Base-by-base conservation (phyloP, 2,797 vertebrate genomes). In the Clarias platycephalus region DNA sequence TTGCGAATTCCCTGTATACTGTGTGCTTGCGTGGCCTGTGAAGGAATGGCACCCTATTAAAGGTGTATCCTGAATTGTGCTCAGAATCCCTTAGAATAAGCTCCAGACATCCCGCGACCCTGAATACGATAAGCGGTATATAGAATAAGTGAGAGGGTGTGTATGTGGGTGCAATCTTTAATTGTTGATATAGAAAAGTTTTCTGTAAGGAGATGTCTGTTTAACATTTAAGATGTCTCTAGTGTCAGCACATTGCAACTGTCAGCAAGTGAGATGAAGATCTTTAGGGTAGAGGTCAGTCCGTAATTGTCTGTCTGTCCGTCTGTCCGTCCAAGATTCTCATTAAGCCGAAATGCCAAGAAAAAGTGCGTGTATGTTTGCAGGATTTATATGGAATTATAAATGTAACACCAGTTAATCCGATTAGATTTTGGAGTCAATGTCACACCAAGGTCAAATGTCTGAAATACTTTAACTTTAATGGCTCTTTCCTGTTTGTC, bases 241-340 rank as follows among this genome's bases (percentile, higher is more conserved):
- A 49, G 68, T 5, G 4, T 49, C 10, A 26, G 22, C 68, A n/a
- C 37, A 22, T 49, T 49, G 70, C 5, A 24, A 40, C 66, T 5
- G 40, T 49, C 40, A 49, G 70, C 16, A 49, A 72, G 1, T 49
- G 24, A 72, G 2, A 2, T 12, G 37, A 53, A 49, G 49, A 44
- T n/a, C n/a, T 53, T 26, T 13, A 28, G 24, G 70, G 16, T 26
- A 71, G 20, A 40, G 7, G 34, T 44, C 37, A 0, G 22, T 44
- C 37, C 1, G 4, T 34, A 64, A 26, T 18, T 22, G 18, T 68
- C 28, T 3, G 9, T 22, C 31, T 10, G 37, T 70, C 0, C 37
- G 15, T 40, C 70, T n/a, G n/a, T n/a, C n/a, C n/a, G n/a, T n/a
- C 70, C 70, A 44, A n/a, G 24, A 71, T 16, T 74, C n/a, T 74